Conservation (phyloP, 2,113 vertebrate species). For the Vimba vimba region DNA sequence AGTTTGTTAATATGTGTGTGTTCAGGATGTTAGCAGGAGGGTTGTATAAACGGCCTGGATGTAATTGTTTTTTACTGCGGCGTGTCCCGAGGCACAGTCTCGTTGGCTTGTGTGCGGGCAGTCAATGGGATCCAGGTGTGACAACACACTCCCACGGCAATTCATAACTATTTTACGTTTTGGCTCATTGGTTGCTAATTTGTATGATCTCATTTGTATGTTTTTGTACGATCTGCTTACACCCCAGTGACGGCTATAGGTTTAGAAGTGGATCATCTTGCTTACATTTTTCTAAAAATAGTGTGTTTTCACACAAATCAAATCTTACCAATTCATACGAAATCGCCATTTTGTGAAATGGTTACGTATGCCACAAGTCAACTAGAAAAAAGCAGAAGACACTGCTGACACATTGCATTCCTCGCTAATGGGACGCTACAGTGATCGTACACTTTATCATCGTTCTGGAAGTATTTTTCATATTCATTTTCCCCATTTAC, state of each 20-base stretch:
- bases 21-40: constrained; percentile 36
- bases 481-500: not conserved
- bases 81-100: constrained; percentile 55
- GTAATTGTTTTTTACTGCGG: constrained; percentile 63
- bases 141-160: constrained; percentile 11
- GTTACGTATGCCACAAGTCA: not conserved
- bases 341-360: not conserved
- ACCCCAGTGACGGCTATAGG: not conserved
- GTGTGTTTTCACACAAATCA: not conserved
- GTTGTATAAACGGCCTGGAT: constrained; percentile 52
- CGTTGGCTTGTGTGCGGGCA: constrained; percentile 46
- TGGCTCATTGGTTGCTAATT: not conserved
- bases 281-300: not conserved
- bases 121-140: constrained; percentile 62
- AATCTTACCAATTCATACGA: not conserved
- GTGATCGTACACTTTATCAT: too few species aligned
- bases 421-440: not conserved
- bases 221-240: not conserved
- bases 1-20: constrained; percentile 39
- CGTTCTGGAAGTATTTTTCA: not conserved
- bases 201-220: not conserved
- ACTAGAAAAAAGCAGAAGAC: not conserved
- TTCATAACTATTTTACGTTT: not conserved
- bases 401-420: not conserved
- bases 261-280: not conserved